Conservation (phyloP, 2,113 vertebrate genomes). For the Callocephalon fimbriatum region DNA sequence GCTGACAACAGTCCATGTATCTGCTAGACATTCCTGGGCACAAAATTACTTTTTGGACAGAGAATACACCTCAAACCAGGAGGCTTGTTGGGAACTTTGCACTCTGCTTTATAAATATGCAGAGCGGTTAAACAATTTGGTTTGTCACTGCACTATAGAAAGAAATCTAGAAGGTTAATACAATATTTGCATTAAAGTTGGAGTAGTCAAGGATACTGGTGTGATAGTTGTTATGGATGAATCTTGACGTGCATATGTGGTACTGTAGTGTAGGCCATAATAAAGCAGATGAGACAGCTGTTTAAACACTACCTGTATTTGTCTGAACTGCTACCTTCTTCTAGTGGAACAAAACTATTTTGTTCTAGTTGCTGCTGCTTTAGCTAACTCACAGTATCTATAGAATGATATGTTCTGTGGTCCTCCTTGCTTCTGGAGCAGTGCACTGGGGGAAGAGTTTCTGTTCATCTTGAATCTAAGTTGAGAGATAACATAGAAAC, state of each 20-base stretch:
- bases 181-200: background rate
- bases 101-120: background rate
- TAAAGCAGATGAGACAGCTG: background rate
- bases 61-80: background rate
- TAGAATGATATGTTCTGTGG: background rate
- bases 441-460: fast-evolving
- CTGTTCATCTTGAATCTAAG: background rate
- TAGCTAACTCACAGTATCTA: background rate
- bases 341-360: background rate
- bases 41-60: background rate
- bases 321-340: too few relatives aligned
- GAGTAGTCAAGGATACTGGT: background rate
- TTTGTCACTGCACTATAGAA: background rate
- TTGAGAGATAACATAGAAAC: background rate
- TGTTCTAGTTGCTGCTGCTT: fast-evolving
- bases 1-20: background rate
- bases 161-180: background rate
- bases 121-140: background rate
- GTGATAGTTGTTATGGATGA: background rate
- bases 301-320: too few relatives aligned
- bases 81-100: background rate
- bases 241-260: too few relatives aligned
- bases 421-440: background rate
- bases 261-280: background rate
- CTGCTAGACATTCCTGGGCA: background rate